Conservation (phyloP, 2,797 vertebrate genomes). For the Valencia hispanica region DNA sequence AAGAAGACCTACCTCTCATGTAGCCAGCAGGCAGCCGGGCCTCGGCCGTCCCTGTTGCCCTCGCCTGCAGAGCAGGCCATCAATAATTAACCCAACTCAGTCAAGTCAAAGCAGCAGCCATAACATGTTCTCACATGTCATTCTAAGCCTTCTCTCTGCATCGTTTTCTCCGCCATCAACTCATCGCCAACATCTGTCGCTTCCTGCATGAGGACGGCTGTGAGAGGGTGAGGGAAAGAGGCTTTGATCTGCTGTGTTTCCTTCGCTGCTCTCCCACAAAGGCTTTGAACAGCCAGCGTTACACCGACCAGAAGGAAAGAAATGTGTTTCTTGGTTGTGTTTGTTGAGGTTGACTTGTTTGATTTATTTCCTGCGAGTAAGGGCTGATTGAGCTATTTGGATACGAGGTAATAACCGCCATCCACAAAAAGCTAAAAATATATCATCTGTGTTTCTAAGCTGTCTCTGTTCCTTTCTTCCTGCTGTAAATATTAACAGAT, state of each 20-base stretch:
- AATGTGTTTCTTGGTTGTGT: slow-evolving; percentile 59
- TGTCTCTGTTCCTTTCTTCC: slow-evolving; percentile 23
- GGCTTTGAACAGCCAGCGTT: slow-evolving; percentile 53
- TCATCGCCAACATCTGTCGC: slow-evolving; percentile 65
- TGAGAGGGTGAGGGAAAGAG: slow-evolving; percentile 21
- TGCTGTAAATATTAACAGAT: slow-evolving; percentile 46
- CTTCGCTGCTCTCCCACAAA: slow-evolving; percentile 55
- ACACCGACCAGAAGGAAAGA: slow-evolving; percentile 47
- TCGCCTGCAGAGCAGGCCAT: slow-evolving; percentile 64
- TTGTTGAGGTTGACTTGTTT: slow-evolving; percentile 44
- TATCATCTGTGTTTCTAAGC: slow-evolving; percentile 10
- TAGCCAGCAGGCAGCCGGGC: slow-evolving; percentile 61
- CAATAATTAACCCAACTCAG: slow-evolving; percentile 76
- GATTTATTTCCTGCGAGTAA: slow-evolving; percentile 53
- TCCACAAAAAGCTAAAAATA: slow-evolving; percentile 53
- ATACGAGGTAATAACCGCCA: slow-evolving; percentile 40
- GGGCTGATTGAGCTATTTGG: slow-evolving; percentile 51
- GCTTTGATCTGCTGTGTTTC: slow-evolving; percentile 67
- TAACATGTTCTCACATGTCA: slow-evolving; percentile 72
- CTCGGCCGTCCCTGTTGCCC: slow-evolving; percentile 47
- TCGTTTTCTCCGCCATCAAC: slow-evolving; percentile 63
- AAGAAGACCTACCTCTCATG: slow-evolving; percentile 53
- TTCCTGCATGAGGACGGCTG: slow-evolving; percentile 44
- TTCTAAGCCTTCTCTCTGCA: slow-evolving; percentile 59
- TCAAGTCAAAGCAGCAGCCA: slow-evolving; percentile 66